Evolutionary conservation across 1,140 invertebrate genomes (phyloP), one percentile per base, ranked within the genome.

Genomic region (Saccostrea glomerata): DNA sequence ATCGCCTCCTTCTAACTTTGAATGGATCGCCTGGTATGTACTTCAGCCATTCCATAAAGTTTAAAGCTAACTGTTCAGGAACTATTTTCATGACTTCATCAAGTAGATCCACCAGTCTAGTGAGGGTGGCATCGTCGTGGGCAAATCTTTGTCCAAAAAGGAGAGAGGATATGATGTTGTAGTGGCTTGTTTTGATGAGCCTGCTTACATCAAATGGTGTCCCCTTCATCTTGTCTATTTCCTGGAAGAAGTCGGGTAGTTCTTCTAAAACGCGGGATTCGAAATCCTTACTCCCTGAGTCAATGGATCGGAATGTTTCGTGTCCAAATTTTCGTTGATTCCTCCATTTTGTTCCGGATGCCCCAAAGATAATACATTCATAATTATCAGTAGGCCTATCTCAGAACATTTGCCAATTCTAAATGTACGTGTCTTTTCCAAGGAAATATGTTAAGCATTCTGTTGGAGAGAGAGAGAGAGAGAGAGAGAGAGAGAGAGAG

Each of bases 31-130:
- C 70, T 13, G 70, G 70, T 15, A 77, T 4, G 25, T 77, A 77
- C 70, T 77, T 77, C 70, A 77, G 70, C 70, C 70, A 77, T 36
- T 77, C 70, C 13, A 77, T 7, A 36, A 77, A 77, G 23, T 13
- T 15, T 11, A 77, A 25, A 25, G 30, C 15, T 25, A 23, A 12
- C 25, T 25, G 30, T 7, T 77, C 70, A 36, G 9, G 15, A 25
- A 77, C 11, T 9, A 36, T 36, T 15, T 25, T 11, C 70, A 25
- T 36, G 11, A 11, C 70, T 77, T 77, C 70, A 2, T 77, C 70
- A 30, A 77, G 23, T 36, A 77, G 25, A 77, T 36, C 70, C 11
- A 36, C 70, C 13, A 77, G 70, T 25, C 25, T 23, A 2, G 25
- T 77, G 13, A 77, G 70, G 15, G 7, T 77, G 11, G 11, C 70